These are phyloP conservation scores for Pitta sordida DNA, from an alignment of 2,113 vertebrate genomes.

Conservation along the genomic window DNA sequence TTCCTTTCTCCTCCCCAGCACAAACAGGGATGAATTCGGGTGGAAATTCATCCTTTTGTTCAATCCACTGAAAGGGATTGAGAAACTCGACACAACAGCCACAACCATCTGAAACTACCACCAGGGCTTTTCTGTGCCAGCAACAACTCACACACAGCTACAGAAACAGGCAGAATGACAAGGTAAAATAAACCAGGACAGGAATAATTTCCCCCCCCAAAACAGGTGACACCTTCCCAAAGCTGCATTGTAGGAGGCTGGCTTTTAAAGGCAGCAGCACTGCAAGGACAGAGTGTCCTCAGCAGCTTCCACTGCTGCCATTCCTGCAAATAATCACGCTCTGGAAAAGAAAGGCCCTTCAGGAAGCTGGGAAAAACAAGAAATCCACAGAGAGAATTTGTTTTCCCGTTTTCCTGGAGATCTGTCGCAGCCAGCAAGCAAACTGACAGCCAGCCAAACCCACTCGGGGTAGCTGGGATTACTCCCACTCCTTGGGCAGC, in stretches of 20 bases:
- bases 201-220: background rate
- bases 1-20: background rate
- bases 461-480: background rate
- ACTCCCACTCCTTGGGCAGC: background rate
- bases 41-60: background rate
- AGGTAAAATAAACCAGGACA: background rate
- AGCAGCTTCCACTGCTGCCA: background rate
- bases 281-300: background rate
- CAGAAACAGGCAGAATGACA: background rate
- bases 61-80: background rate
- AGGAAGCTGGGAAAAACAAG: background rate
- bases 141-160: background rate
- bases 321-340: background rate
- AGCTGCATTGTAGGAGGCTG: background rate
- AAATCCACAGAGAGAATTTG: background rate
- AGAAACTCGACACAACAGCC: background rate
- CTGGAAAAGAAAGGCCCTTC: background rate
- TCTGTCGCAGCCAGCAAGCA: background rate
- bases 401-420: background rate
- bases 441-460: background rate
- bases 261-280: background rate
- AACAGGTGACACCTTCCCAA: background rate
- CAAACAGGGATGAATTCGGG: background rate
- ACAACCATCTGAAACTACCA: background rate
- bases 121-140: background rate